Percentiles rank a stretch among this genome's conserved stretches.
Evolutionary conservation across 2,113 vertebrate genomes (phyloP).

Genomic region (Poicephalus meyeri): DNA sequence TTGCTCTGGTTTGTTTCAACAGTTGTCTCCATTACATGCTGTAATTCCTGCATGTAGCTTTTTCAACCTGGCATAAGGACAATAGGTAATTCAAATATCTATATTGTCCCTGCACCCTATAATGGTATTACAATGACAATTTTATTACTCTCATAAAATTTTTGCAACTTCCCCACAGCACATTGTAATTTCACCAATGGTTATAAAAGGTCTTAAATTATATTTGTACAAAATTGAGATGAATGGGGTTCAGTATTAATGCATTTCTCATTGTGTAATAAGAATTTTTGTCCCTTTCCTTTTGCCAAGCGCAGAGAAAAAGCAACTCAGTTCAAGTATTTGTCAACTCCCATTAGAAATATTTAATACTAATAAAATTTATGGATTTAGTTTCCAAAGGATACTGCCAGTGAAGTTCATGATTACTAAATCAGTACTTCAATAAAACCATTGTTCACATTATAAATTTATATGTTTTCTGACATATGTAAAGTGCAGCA

Average conservation of each 20-base stretch:
- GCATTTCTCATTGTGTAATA: conserved; percentile 80
- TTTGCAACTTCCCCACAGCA: conserved; percentile 86
- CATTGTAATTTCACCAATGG: conserved; percentile 87
- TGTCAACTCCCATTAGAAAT: conserved; percentile 98
- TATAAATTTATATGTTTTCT: conserved; percentile 80
- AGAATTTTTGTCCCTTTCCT: conserved; percentile 77
- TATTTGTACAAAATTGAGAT: conserved; percentile 87
- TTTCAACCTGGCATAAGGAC: conserved; percentile 50
- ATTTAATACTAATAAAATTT: conserved; percentile 96
- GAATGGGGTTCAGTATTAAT: conserved; percentile 85
- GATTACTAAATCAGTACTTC: conserved; percentile 83
- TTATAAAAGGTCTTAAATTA: conserved; percentile 90
- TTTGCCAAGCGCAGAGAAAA: conserved; percentile 88
- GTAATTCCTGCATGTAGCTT: conserved; percentile 45
- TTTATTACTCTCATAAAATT: conserved; percentile 92
- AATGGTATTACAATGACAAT: conserved; percentile 78
- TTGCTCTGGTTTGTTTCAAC: conserved; percentile 46
- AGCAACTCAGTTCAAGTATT: conserved; percentile 90
- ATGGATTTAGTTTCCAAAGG: conserved; percentile 89
- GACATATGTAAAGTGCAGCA: conserved; percentile 69
- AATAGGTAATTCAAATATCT: conserved; percentile 68
- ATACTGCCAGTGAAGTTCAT: conserved; percentile 86
- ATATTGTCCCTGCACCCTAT: conserved; percentile 67
- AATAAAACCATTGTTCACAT: conserved; percentile 87
- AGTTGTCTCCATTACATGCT: conserved; percentile 57